Conservation (phyloP, 2,888 invertebrate species). For the Ennomos quercinarius region DNA sequence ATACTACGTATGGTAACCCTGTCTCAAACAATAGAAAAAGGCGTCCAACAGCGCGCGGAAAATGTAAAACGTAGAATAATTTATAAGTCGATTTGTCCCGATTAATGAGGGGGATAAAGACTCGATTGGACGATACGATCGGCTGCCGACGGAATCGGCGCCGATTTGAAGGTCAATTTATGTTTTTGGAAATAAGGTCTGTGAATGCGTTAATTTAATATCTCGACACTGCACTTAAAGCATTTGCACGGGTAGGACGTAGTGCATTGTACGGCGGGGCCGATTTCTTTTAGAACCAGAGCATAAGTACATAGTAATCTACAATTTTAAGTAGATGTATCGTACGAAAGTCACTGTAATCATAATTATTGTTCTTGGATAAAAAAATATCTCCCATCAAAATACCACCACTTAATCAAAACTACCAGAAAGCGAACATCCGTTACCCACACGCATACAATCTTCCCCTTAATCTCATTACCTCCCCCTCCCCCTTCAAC, state of each 20-base stretch:
- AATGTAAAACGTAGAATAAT: constrained; percentile 31
- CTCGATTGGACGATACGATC: constrained; percentile 7
- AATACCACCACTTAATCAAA: neutral
- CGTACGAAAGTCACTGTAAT: too few species aligned
- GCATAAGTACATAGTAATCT: too few species aligned
- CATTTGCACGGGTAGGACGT: too few species aligned
- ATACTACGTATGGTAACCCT: constrained; percentile 14
- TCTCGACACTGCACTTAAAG: too few species aligned
- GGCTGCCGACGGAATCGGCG: constrained; percentile 7
- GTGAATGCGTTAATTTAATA: too few species aligned
- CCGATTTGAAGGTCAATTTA: constrained; percentile 14
- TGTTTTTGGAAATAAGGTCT: constrained; percentile 4
- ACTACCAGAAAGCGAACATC: neutral
- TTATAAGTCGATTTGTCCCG: constrained; percentile 30
- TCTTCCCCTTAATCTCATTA: constrained; percentile 45
- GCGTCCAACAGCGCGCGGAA: constrained; percentile 19
- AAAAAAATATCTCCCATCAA: neutral
- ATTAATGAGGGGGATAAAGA: constrained; percentile 26
- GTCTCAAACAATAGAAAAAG: constrained; percentile 22
- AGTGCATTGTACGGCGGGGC: too few species aligned
- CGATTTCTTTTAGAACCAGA: too few species aligned
- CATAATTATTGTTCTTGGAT: too few species aligned
- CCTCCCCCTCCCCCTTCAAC: constrained; percentile 22
- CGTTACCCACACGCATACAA: constrained; percentile 32
- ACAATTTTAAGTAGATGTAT: too few species aligned